A percentile compares a stretch with the other conserved stretches of the same genome.
phyloP scores from a whole-genome alignment of 2,888 invertebrate genomes.

The Tetrapedia diversipes region DNA sequence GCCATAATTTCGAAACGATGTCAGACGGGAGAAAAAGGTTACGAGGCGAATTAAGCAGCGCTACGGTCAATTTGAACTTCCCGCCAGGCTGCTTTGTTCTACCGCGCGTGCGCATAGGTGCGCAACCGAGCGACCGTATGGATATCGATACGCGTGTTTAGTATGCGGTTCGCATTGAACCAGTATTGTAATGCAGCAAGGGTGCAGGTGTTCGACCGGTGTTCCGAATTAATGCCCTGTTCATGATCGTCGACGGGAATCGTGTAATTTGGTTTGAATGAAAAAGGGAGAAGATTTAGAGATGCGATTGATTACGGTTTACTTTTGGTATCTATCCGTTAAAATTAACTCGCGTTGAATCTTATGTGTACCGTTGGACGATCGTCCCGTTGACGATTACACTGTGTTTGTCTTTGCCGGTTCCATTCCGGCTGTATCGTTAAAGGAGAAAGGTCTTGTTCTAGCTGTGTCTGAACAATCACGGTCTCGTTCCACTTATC shows the following conservation, averaged over 20 bases:
- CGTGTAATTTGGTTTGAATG: neutral
- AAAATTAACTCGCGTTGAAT: no score
- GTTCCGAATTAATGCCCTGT: conserved; percentile 10
- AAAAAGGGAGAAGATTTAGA: neutral
- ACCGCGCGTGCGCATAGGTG: neutral
- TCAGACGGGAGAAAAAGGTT: conserved; percentile 10
- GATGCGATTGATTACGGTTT: neutral
- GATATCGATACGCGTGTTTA: conserved; percentile 3
- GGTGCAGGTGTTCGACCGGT: conserved; percentile 16
- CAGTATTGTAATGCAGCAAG: conserved; percentile 2
- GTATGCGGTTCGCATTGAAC: conserved; percentile 1
- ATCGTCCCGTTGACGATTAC: neutral
- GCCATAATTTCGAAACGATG: conserved; percentile 19
- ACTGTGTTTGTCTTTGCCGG: neutral
- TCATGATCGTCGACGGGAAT: neutral
- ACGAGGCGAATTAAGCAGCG: conserved; percentile 27
- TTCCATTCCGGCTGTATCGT: conserved; percentile 1
- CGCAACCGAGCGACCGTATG: neutral
- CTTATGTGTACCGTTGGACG: no score
- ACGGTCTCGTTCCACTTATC: neutral
- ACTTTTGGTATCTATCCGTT: no score
- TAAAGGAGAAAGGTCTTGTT: neutral
- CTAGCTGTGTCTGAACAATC: conserved; percentile 7
- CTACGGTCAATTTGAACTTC: conserved; percentile 8
- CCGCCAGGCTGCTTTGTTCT: neutral